Base-by-base conservation (phyloP, 2,888 invertebrate species). In the Hemithea aestivaria region DNA sequence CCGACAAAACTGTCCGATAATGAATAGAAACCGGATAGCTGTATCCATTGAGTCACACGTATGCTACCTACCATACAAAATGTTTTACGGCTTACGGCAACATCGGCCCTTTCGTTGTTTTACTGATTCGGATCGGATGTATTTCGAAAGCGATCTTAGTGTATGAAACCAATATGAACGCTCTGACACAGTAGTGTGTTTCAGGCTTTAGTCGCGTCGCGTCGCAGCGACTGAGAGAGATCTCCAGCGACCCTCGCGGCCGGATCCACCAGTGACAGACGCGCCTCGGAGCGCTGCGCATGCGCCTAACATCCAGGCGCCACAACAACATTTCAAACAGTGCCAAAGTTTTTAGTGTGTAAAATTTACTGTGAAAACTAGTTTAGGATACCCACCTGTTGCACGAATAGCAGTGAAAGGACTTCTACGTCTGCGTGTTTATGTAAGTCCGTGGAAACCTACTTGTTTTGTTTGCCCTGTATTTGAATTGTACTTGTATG, bases 281-380 rank as follows among this genome's bases (percentile, higher is more conserved):
- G 76, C 70, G 79, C 73, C 56, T 66, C 62, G 61, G 73, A 74
- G 75, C 76, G 75, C 72, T 62, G 73, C 76, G 82, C 82, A 68
- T 80, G 84, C 82, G 77, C 69, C 49, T 43, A 53, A 50, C 51
- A 45, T 42, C 53, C 53, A 56, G 48, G 50, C 48, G 56, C 52
- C 50, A 34, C 51, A 49, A 20, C 27, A 40, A 49, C 47, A 36
- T 39, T 45, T 40, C 42, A 56, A 66, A 64, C 44, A 56, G 73
- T 73, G 71, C 61, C 65, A 72, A 69, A 70, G 58, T 60, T 63
- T 54, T 61, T 61, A 66, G 57, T 65, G 62, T 59, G 52, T 48
- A 58, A 57, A 65, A 60, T 58, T 46, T 31, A 58, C 53, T 55
- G 53, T 53, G 51, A 51, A 55, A 64, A 58, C 58, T 53, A 59